Conservation (phyloP, 2,888 invertebrate genomes). For the Diaperis boleti region DNA sequence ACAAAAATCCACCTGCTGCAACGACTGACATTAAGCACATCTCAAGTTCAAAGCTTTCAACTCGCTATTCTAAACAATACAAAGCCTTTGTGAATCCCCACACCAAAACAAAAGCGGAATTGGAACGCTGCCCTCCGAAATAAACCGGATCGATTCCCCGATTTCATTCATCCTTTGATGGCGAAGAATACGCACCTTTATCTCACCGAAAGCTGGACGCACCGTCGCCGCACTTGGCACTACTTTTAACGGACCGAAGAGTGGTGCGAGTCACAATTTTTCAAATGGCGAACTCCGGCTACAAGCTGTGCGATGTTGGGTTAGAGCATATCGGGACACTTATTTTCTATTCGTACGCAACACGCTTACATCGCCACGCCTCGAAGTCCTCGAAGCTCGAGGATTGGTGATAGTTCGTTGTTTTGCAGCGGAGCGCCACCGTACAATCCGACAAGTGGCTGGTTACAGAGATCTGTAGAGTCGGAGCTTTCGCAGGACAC, state of each 20-base stretch:
- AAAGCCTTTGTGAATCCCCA: no score
- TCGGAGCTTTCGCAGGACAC: background rate
- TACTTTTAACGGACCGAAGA: slow-evolving; percentile 5
- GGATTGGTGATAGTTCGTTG: slow-evolving; percentile 22
- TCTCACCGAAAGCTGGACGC: slow-evolving; percentile 5
- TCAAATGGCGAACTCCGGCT: no score
- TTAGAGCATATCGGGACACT: slow-evolving; percentile 21
- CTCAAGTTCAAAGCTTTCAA: background rate
- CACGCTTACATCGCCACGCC: slow-evolving; percentile 42
- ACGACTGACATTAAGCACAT: background rate
- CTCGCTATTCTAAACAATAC: no score
- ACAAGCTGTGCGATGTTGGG: slow-evolving; percentile 23
- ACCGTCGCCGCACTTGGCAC: slow-evolving; percentile 23
- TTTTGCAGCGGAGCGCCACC: slow-evolving; percentile 29
- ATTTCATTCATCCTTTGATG: slow-evolving; percentile 37
- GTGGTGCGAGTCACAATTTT: slow-evolving; percentile 9
- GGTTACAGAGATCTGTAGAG: slow-evolving; percentile 31
- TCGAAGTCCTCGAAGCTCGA: slow-evolving; percentile 11
- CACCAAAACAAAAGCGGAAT: slow-evolving; percentile 5
- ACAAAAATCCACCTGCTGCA: slow-evolving; percentile 1
- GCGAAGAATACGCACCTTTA: slow-evolving; percentile 35
- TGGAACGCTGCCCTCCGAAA: slow-evolving; percentile 10
- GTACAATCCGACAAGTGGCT: slow-evolving; percentile 35
- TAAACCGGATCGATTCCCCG: slow-evolving; percentile 29
- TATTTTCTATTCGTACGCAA: slow-evolving; percentile 25